Evolutionary conservation across 1,140 invertebrate species (phyloP).

Genomic region (Cylas formicarius): DNA sequence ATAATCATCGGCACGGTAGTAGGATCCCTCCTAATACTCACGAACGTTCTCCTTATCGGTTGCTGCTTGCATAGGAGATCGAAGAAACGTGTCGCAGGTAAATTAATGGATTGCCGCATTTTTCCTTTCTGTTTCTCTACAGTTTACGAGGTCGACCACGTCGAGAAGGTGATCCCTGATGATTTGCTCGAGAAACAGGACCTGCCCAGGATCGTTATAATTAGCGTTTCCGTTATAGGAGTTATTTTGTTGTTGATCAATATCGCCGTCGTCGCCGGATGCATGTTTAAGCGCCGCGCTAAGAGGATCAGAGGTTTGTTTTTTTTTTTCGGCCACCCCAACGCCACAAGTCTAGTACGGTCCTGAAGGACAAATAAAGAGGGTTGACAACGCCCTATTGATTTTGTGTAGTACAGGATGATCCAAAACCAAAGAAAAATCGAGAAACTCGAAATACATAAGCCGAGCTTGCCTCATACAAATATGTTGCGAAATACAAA

Average conservation of each 20-base stretch:
- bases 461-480: too few relatives aligned
- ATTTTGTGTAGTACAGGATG: too few relatives aligned
- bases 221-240: slow-evolving; percentile 72
- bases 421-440: too few relatives aligned
- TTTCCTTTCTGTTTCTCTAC: slow-evolving; percentile 47
- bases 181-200: slow-evolving; percentile 59
- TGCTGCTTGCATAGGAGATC: slow-evolving; percentile 76
- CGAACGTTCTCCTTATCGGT: slow-evolving; percentile 80
- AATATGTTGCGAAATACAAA: too few relatives aligned
- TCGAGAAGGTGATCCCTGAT: slow-evolving; percentile 53
- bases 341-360: too few relatives aligned
- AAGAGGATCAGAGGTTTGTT: slow-evolving; percentile 56
- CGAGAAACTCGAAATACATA: too few relatives aligned
- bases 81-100: slow-evolving; percentile 64
- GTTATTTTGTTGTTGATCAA: slow-evolving; percentile 73
- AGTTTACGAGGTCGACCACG: slow-evolving; percentile 43
- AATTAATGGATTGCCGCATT: slow-evolving; percentile 43
- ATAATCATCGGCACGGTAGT: slow-evolving; percentile 66
- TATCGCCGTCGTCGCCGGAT: slow-evolving; percentile 74
- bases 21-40: slow-evolving; percentile 61
- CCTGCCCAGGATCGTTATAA: slow-evolving; percentile 69
- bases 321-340: slow-evolving; percentile 7
- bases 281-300: slow-evolving; percentile 67
- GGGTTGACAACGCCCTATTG: too few relatives aligned
- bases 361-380: too few relatives aligned